Evolutionary conservation across 2,113 vertebrate genomes (phyloP).

Genomic region (Gopherus flavomarginatus): DNA sequence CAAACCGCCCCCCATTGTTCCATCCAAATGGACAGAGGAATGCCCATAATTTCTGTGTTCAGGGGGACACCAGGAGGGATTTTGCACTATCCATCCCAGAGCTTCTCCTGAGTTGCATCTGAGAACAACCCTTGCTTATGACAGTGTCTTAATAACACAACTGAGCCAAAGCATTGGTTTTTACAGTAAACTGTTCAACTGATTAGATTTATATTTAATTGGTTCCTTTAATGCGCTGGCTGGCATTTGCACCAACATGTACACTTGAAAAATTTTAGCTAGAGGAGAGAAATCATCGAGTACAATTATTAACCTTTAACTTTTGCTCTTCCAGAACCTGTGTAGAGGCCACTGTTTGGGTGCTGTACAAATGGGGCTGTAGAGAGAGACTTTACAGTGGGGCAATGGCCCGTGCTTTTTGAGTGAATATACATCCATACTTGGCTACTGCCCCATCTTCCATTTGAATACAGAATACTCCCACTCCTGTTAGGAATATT

Average conservation of each 20-base stretch:
- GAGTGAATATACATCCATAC: neutral
- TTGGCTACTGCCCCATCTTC: neutral
- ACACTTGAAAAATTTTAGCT: neutral
- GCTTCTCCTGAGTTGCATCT: slow-evolving; percentile 21
- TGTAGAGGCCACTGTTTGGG: neutral
- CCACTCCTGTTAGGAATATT: neutral
- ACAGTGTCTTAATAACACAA: slow-evolving; percentile 11
- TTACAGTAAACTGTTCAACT: neutral
- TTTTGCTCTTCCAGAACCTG: neutral
- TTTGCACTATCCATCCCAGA: slow-evolving; percentile 1
- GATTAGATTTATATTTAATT: neutral
- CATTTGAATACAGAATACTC: neutral
- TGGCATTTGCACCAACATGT: neutral
- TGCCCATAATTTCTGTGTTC: slow-evolving; percentile 29
- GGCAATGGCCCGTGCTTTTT: neutral
- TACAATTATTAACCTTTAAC: neutral
- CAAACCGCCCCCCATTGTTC: neutral
- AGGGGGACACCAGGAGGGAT: slow-evolving; percentile 36
- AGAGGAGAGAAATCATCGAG: neutral
- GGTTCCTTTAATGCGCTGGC: neutral
- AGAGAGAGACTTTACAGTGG: neutral
- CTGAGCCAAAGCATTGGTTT: slow-evolving; percentile 3
- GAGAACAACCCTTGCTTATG: slow-evolving; percentile 16
- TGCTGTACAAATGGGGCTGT: neutral
- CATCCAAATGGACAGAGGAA: slow-evolving; percentile 2